phyloP scores from a whole-genome alignment of 2,888 invertebrate genomes.

The Mamestra brassicae region DNA sequence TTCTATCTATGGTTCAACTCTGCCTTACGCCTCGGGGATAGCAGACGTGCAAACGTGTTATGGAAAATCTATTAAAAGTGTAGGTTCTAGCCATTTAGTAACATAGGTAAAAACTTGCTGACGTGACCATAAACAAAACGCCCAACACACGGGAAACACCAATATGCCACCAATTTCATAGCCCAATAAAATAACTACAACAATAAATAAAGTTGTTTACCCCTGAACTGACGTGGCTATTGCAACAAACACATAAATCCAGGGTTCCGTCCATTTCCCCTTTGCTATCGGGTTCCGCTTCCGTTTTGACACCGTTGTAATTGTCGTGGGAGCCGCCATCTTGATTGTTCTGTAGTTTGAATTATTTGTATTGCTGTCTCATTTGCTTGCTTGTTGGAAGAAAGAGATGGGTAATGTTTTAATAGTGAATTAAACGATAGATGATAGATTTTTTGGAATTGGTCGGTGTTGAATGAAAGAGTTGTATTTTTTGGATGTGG shows the following conservation, averaged over 20 bases:
- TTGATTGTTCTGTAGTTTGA: conserved; percentile 76
- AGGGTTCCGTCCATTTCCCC: conserved; percentile 66
- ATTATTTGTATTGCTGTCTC: conserved; percentile 71
- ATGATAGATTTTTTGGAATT: conserved; percentile 25
- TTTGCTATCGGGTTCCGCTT: conserved; percentile 79
- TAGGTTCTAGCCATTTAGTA: background rate
- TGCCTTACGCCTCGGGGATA: too few species aligned
- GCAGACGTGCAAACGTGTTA: background rate
- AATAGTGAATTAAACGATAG: conserved; percentile 39
- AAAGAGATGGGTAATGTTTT: conserved; percentile 68
- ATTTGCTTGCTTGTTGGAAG: conserved; percentile 55
- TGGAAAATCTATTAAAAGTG: background rate
- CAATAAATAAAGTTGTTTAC: conserved; percentile 65
- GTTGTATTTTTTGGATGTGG: conserved; percentile 62
- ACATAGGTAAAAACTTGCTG: background rate
- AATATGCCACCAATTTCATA: conserved; percentile 29
- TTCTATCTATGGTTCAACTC: too few species aligned
- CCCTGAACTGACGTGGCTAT: conserved; percentile 59
- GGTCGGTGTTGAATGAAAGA: conserved; percentile 51
- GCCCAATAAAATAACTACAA: conserved; percentile 62
- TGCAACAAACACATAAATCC: conserved; percentile 73
- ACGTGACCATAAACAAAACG: conserved; percentile 4
- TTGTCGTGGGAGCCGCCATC: conserved; percentile 82
- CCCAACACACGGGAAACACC: conserved; percentile 19
- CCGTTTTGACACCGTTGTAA: conserved; percentile 85